Conservation (phyloP, 1,140 invertebrate genomes). For the Holotrichia oblita region DNA sequence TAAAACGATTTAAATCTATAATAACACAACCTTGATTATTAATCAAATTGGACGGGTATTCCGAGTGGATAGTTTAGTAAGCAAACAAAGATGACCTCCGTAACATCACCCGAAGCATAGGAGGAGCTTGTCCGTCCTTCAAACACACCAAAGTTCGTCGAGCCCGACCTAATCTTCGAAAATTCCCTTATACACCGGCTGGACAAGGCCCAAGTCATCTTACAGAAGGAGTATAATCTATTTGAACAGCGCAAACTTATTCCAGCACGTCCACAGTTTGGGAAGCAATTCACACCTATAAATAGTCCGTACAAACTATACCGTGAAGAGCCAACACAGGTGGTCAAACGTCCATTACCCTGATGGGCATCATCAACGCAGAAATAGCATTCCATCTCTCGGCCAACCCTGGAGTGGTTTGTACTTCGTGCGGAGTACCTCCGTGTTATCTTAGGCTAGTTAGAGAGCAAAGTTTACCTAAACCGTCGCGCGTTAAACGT, state of each 20-base stretch:
- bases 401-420: conserved; percentile 10
- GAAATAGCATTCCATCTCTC: neutral
- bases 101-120: neutral
- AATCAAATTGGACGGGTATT: neutral
- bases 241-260: conserved; percentile 18
- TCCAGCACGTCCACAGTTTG: neutral
- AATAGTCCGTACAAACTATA: conserved; percentile 18
- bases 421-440: neutral
- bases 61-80: neutral
- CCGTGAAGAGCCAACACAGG: conserved; percentile 22
- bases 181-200: neutral
- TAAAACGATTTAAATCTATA: too few relatives aligned
- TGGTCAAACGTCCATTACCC: neutral
- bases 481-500: conserved; percentile 14
- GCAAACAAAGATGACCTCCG: neutral
- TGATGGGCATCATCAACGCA: neutral
- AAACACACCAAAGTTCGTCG: neutral
- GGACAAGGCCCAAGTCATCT: neutral
- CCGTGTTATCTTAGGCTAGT: conserved; percentile 28
- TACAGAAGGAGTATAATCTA: neutral
- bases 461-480: conserved; percentile 31
- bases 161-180: neutral
- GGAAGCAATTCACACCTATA: conserved; percentile 29
- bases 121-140: neutral
- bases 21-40: too few relatives aligned